Evolutionary conservation across 2,797 vertebrate species (phyloP).

Genomic region (Bovichtus diacanthus): DNA sequence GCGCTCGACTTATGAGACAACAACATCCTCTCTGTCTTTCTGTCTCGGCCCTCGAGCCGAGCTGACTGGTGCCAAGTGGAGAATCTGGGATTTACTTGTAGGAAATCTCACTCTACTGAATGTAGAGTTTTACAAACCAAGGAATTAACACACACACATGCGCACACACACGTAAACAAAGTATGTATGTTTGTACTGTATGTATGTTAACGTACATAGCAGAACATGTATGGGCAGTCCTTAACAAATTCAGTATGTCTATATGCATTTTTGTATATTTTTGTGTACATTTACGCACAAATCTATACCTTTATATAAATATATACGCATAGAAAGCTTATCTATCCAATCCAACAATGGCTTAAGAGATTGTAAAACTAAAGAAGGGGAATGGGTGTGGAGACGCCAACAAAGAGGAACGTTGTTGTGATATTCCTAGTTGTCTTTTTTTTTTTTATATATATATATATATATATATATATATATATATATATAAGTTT

Average conservation of each 20-base stretch:
- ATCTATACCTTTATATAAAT: constrained; percentile 75
- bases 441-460: constrained; percentile 67
- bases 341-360: constrained; percentile 75
- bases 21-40: constrained; percentile 73
- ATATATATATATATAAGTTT: constrained; percentile 71
- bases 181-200: constrained; percentile 79
- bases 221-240: constrained; percentile 74
- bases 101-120: constrained; percentile 85
- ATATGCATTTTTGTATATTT: constrained; percentile 84
- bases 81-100: constrained; percentile 78
- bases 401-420: constrained; percentile 62
- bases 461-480: too few relatives aligned
- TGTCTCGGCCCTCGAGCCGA: constrained; percentile 77
- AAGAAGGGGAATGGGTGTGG: constrained; percentile 62
- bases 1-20: constrained; percentile 62
- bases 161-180: constrained; percentile 54
- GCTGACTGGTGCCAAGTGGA: constrained; percentile 85
- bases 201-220: constrained; percentile 76
- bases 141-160: constrained; percentile 74
- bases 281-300: constrained; percentile 80
- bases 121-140: constrained; percentile 87
- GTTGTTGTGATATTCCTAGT: constrained; percentile 56
- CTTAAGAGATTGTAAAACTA: constrained; percentile 82
- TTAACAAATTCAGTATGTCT: constrained; percentile 79
- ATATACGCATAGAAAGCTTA: constrained; percentile 71